These are phyloP conservation scores for Agriopis leucophaearia DNA, from an alignment of 2,888 invertebrate genomes.

Conservation along the genomic window DNA sequence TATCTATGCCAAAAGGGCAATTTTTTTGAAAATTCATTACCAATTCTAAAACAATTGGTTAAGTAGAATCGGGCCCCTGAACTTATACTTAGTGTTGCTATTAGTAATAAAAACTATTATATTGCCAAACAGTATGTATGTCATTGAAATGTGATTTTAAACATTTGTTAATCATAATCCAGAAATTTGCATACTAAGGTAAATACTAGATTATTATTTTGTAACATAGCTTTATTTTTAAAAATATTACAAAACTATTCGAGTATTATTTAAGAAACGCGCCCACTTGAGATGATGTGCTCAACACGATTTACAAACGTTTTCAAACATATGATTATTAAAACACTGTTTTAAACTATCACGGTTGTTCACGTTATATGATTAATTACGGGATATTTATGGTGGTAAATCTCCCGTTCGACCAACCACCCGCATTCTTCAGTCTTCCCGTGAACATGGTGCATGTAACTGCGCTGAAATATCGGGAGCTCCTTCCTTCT, in stretches of 20 bases:
- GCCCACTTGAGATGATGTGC: background rate
- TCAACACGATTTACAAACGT: background rate
- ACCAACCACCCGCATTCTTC: no score
- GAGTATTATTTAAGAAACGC: conserved; percentile 15
- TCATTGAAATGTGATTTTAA: conserved; percentile 28
- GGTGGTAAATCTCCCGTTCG: no score
- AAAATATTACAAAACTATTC: background rate
- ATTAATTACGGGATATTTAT: no score
- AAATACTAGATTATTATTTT: background rate
- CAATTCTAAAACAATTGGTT: background rate
- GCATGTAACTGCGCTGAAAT: no score
- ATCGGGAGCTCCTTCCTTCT: no score
- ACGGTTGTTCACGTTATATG: no score
- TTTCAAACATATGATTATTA: background rate
- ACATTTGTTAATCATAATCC: conserved; percentile 16
- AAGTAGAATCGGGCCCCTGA: no score
- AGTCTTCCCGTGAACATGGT: no score
- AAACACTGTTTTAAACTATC: no score
- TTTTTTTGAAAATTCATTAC: no score
- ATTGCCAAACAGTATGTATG: conserved; percentile 28
- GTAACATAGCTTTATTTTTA: conserved; percentile 5
- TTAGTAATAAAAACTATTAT: conserved; percentile 23
- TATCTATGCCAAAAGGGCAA: no score
- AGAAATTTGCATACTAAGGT: conserved; percentile 9
- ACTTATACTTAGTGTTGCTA: conserved; percentile 19